Evolutionary conservation across 2,888 invertebrate species (phyloP).

Genomic region (Byasa hedistus): DNA sequence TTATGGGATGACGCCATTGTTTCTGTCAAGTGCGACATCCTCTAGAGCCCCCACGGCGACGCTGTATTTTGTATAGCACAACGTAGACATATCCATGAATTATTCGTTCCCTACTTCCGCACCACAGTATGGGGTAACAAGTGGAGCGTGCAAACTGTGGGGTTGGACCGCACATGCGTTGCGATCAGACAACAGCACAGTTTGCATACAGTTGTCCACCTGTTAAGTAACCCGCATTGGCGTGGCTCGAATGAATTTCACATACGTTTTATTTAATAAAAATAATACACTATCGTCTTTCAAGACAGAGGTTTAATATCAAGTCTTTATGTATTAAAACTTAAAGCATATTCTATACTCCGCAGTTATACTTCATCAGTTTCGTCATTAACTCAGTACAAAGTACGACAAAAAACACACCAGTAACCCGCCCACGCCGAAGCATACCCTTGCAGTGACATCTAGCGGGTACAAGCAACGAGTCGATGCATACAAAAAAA

Average conservation of each 20-base stretch:
- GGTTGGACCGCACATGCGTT: constrained; percentile 31
- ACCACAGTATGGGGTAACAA: constrained; percentile 37
- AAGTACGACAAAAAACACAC: constrained; percentile 13
- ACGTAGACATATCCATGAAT: constrained; percentile 14
- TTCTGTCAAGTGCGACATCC: constrained; percentile 11
- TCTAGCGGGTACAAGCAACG: constrained; percentile 71
- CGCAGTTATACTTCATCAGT: not conserved
- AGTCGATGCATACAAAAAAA: constrained; percentile 64
- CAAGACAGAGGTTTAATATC: not conserved
- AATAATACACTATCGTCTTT: not conserved
- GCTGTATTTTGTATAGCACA: constrained; percentile 19
- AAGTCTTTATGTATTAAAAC: not conserved
- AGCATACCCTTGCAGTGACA: constrained; percentile 74
- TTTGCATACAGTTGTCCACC: constrained; percentile 11
- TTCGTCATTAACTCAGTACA: constrained; percentile 7
- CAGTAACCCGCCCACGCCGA: constrained; percentile 23
- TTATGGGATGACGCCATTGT: constrained; percentile 10
- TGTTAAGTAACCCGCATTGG: constrained; percentile 13
- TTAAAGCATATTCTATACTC: not conserved
- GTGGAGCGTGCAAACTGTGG: constrained; percentile 44
- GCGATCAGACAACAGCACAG: constrained; percentile 14
- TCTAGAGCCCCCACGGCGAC: constrained; percentile 9
- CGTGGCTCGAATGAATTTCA: not conserved
- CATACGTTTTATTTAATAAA: not conserved
- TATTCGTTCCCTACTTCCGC: constrained; percentile 29